Evolutionary conservation across 2,888 invertebrate genomes (phyloP).

Genomic region (Autographa pulchrina): DNA sequence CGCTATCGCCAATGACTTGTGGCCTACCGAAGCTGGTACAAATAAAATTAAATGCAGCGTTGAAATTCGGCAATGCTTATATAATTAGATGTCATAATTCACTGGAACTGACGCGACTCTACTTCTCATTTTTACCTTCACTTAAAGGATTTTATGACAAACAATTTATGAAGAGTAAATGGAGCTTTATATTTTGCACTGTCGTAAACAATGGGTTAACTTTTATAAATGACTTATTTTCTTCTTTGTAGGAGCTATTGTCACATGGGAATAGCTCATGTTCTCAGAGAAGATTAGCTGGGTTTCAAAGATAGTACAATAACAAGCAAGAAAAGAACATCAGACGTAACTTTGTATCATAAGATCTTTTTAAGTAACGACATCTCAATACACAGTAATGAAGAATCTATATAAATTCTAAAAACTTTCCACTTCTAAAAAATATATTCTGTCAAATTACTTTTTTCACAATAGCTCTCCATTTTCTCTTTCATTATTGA

Average conservation of each 20-base stretch:
- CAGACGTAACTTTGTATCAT: no score
- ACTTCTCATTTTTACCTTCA: constrained; percentile 72
- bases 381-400: no score
- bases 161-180: constrained; percentile 48
- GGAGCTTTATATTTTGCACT: constrained; percentile 25
- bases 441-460: no score
- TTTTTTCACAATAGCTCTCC: no score
- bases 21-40: constrained; percentile 67
- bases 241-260: not conserved
- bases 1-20: constrained; percentile 43
- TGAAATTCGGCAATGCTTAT: constrained; percentile 81
- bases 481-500: not conserved
- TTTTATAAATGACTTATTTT: not conserved
- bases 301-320: no score
- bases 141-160: constrained; percentile 52
- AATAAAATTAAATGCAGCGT: constrained; percentile 85
- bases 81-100: constrained; percentile 86
- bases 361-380: no score
- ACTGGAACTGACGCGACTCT: constrained; percentile 65
- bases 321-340: no score
- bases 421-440: no score
- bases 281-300: not conserved
- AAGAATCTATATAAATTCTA: no score
- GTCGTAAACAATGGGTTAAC: constrained; percentile 15
- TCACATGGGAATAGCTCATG: not conserved